A percentile compares a stretch with the other conserved stretches of the same genome.
These are phyloP conservation scores for Heliconius hermathena DNA, from an alignment of 1,140 invertebrate genomes.

Conservation along the genomic window DNA sequence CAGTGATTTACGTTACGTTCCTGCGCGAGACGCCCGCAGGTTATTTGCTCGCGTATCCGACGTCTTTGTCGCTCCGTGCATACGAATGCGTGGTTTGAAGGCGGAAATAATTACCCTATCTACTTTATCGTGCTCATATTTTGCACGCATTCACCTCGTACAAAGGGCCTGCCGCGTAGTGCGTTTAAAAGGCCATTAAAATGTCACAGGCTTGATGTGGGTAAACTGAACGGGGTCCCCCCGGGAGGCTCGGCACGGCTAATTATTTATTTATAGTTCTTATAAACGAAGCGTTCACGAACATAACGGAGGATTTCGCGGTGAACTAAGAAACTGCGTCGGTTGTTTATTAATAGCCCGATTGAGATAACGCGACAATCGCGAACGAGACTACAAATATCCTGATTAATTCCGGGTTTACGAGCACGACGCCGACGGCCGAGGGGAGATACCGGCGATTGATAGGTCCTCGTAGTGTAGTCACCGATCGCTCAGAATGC, in stretches of 20 bases:
- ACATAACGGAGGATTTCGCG: constrained; percentile 39
- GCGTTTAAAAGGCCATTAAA: constrained; percentile 71
- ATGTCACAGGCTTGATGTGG: constrained; percentile 66
- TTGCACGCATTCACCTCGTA: constrained; percentile 42
- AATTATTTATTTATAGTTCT: constrained; percentile 73
- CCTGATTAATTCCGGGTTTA: constrained; percentile 58
- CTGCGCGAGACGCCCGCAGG: constrained; percentile 48
- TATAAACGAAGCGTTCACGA: constrained; percentile 49
- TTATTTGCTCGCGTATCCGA: constrained; percentile 54
- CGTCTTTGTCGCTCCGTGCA: constrained; percentile 54
- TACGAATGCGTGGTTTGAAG: constrained; percentile 53
- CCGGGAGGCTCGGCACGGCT: constrained; percentile 43
- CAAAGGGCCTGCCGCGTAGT: constrained; percentile 50
- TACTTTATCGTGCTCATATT: constrained; percentile 50
- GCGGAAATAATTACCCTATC: constrained; percentile 64
- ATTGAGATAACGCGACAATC: constrained; percentile 37
- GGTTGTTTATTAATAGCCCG: constrained; percentile 31
- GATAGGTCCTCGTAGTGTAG: constrained; percentile 43
- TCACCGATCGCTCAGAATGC: constrained; percentile 46
- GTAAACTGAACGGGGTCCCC: constrained; percentile 54
- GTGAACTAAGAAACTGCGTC: constrained; percentile 18
- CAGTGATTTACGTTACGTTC: constrained; percentile 56
- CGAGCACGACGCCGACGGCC: constrained; percentile 39
- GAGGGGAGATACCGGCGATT: constrained; percentile 38
- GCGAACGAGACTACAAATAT: constrained; percentile 54